Percentiles rank a stretch among this genome's conserved stretches.
These are phyloP conservation scores for Asarcornis scutulata DNA, from an alignment of 2,113 vertebrate genomes.

Conservation along the genomic window DNA sequence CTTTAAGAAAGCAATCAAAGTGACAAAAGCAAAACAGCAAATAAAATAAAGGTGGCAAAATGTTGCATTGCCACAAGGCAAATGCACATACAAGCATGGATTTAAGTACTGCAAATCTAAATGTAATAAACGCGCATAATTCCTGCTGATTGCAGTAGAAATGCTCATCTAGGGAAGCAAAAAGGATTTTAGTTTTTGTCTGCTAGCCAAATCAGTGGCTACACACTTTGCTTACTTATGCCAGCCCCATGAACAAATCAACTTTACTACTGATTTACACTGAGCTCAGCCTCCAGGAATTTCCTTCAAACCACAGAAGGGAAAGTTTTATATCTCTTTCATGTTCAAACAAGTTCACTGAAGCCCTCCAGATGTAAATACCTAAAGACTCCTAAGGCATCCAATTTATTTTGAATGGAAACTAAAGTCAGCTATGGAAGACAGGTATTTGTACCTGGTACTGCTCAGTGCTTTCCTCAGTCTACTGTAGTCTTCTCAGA, in stretches of 20 bases:
- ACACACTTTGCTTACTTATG: not conserved
- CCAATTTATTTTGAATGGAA: not conserved
- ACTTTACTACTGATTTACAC: not conserved
- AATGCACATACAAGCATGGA: not conserved
- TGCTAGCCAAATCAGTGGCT: not conserved
- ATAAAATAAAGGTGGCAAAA: not conserved
- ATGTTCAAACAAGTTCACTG: not conserved
- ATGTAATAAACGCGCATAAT: constrained; percentile 23
- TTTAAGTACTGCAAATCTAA: constrained; percentile 22
- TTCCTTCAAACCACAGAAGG: not conserved
- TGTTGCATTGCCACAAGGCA: not conserved
- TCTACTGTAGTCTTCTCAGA: not conserved
- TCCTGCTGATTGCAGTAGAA: constrained; percentile 38
- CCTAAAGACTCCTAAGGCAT: not conserved
- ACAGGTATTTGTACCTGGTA: not conserved
- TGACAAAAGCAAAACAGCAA: constrained; percentile 8
- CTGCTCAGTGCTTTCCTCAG: not conserved
- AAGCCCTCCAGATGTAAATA: not conserved
- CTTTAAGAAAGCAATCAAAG: constrained; percentile 56
- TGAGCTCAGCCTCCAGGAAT: not conserved
- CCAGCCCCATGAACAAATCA: not conserved
- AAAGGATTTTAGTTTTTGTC: not conserved
- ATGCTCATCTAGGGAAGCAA: not conserved
- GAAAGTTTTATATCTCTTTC: not conserved
- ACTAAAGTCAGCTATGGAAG: not conserved